Evolutionary conservation across 2,113 vertebrate species (phyloP).

Genomic region (Genyomyrus donnyi): DNA sequence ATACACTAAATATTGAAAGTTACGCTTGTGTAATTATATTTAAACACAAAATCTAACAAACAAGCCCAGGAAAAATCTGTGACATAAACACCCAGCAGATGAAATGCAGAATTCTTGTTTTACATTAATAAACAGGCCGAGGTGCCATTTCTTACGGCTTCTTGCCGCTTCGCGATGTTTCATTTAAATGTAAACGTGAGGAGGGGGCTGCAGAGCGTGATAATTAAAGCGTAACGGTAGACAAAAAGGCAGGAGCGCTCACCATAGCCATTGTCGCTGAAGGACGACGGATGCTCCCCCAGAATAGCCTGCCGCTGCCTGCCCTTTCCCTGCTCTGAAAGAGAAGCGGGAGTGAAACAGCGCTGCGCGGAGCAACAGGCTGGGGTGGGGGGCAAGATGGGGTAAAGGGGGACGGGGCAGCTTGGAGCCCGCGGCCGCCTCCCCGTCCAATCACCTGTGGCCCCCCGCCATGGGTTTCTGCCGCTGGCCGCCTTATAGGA

Average conservation of each 20-base stretch:
- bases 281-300: constrained; percentile 89
- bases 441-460: background rate
- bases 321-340: constrained; percentile 86
- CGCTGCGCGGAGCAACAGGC: background rate
- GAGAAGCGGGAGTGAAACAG: background rate
- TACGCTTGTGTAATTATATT: background rate
- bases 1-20: background rate
- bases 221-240: background rate
- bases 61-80: background rate
- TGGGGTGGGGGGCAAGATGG: background rate
- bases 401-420: background rate
- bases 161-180: background rate
- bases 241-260: constrained; percentile 44
- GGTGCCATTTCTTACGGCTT: background rate
- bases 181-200: background rate
- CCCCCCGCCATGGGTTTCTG: background rate
- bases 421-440: background rate
- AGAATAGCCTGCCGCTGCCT: constrained; percentile 91
- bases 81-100: background rate
- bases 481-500: background rate
- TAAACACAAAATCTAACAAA: background rate
- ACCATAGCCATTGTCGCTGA: constrained; percentile 86
- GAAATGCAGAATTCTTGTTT: background rate
- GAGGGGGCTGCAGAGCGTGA: background rate
- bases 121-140: background rate